These are phyloP conservation scores for Centropus bengalensis DNA, from an alignment of 2,113 vertebrate genomes.

Conservation along the genomic window DNA sequence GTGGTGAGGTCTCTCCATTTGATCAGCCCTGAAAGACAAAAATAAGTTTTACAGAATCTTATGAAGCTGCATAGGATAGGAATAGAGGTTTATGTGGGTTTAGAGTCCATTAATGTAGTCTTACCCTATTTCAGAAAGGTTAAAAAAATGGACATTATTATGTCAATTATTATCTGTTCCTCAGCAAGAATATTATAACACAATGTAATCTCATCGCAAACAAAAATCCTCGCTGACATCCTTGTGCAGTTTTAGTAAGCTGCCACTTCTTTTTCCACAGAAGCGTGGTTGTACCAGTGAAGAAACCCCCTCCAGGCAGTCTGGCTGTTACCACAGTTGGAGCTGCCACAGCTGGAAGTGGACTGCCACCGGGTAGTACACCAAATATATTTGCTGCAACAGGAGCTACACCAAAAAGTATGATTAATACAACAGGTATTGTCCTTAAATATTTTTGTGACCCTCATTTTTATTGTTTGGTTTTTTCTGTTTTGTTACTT, in stretches of 20 bases:
- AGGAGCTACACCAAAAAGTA: slow-evolving; percentile 93
- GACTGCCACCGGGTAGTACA: slow-evolving; percentile 83
- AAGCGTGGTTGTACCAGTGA: slow-evolving; percentile 94
- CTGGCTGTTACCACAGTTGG: slow-evolving; percentile 88
- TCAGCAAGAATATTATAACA: accelerated
- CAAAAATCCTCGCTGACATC: neutral
- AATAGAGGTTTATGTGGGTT: neutral
- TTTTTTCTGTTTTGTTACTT: slow-evolving; percentile 54
- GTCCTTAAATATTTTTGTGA: slow-evolving; percentile 81
- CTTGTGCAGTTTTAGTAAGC: neutral
- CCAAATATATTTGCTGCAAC: slow-evolving; percentile 91
- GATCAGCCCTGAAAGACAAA: neutral
- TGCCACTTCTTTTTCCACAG: slow-evolving; percentile 60
- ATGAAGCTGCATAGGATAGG: neutral
- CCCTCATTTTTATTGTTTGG: slow-evolving; percentile 62
- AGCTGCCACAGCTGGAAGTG: slow-evolving; percentile 79
- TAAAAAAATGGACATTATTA: neutral
- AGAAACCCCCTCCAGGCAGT: slow-evolving; percentile 89
- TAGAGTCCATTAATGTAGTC: neutral
- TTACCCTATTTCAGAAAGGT: neutral
- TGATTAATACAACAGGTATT: slow-evolving; percentile 97
- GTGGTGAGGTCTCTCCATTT: neutral
- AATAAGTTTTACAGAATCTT: neutral
- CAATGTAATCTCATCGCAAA: neutral
- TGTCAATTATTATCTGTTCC: neutral